phyloP scores from a whole-genome alignment of 2,888 invertebrate species.

The Epinotia demarniana region DNA sequence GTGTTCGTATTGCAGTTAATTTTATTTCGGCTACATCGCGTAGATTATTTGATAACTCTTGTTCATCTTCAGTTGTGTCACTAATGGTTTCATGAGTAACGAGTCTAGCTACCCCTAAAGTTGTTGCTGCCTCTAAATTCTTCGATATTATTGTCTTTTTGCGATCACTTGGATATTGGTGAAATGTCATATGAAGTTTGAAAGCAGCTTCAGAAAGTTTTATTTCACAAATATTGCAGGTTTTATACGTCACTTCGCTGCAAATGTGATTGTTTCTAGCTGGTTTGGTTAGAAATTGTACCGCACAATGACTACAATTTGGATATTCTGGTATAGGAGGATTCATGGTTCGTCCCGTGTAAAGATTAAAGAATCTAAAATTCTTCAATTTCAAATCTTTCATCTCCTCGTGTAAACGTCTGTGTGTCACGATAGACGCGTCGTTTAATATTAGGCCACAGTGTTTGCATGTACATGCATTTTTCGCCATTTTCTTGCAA shows the following conservation, averaged over 20 bases:
- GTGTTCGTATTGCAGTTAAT: no score
- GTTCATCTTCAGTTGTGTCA: not conserved
- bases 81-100: not conserved
- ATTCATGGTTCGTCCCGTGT: conserved; percentile 56
- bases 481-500: conserved; percentile 57
- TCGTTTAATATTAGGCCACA: conserved; percentile 11
- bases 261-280: conserved; percentile 60
- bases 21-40: no score
- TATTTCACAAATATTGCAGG: conserved; percentile 63
- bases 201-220: conserved; percentile 62
- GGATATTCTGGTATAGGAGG: conserved; percentile 68
- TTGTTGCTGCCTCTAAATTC: conserved; percentile 9
- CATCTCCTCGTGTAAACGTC: conserved; percentile 55
- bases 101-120: not conserved
- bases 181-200: conserved; percentile 68
- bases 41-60: not conserved
- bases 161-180: conserved; percentile 57
- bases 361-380: conserved; percentile 60
- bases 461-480: conserved; percentile 40
- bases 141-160: conserved; percentile 26
- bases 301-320: conserved; percentile 62
- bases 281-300: conserved; percentile 61
- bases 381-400: conserved; percentile 51
- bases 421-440: conserved; percentile 3
- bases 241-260: conserved; percentile 55